Percentiles rank a stretch among this genome's conserved stretches.
Evolutionary conservation across 2,113 vertebrate species (phyloP).

Genomic region (Cyphomyrus plagiostoma): DNA sequence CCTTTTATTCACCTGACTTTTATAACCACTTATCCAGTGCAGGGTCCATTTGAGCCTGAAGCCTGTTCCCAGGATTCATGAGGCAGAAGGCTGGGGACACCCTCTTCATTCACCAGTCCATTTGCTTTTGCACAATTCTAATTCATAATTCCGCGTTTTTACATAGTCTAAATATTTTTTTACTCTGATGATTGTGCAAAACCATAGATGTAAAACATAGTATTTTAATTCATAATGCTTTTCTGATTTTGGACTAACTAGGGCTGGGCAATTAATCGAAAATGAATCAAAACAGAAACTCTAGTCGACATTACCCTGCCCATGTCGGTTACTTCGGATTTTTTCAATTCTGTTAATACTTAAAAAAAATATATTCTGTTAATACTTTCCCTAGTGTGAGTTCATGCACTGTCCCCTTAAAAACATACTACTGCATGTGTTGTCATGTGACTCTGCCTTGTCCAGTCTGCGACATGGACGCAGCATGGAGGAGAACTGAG

Average conservation of each 20-base stretch:
- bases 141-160: background rate
- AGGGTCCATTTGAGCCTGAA: background rate
- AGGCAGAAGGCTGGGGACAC: background rate
- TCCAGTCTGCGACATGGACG: too few relatives aligned
- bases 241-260: conserved; percentile 17
- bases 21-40: background rate
- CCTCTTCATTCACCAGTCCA: background rate
- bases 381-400: too few relatives aligned
- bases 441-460: too few relatives aligned
- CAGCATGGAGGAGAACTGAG: too few relatives aligned
- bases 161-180: background rate
- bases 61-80: background rate
- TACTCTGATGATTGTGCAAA: background rate
- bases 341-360: too few relatives aligned
- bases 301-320: too few relatives aligned
- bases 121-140: background rate
- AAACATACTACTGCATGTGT: too few relatives aligned
- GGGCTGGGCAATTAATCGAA: too few relatives aligned
- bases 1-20: background rate
- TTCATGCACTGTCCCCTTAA: too few relatives aligned
- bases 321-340: too few relatives aligned
- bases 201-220: background rate
- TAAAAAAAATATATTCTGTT: too few relatives aligned
- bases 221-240: background rate
- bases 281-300: too few relatives aligned